A percentile compares a stretch with the other conserved stretches of the same genome.
Evolutionary conservation across 2,888 invertebrate genomes (phyloP).

Genomic region (Cabera pusaria): DNA sequence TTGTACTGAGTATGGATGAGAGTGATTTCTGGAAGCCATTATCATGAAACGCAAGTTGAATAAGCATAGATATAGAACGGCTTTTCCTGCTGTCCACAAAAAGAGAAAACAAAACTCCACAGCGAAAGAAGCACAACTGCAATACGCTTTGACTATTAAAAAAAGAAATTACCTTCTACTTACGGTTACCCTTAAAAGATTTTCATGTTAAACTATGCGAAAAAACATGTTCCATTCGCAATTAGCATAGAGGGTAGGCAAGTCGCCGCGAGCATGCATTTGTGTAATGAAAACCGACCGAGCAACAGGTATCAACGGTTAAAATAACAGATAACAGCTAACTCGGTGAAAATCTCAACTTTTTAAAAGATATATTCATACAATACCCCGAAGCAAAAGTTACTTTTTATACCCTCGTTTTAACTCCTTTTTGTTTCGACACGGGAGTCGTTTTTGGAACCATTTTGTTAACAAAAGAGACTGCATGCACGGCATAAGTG

Average conservation of each 20-base stretch:
- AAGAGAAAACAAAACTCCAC: too few species aligned
- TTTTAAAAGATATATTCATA: conserved; percentile 19
- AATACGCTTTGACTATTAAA: neutral
- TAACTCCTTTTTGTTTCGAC: conserved; percentile 15
- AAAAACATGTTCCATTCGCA: conserved; percentile 13
- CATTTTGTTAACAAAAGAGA: conserved; percentile 5
- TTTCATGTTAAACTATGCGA: conserved; percentile 8
- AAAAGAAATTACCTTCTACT: too few species aligned
- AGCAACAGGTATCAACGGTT: conserved; percentile 41
- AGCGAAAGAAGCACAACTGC: too few species aligned
- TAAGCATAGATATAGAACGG: too few species aligned
- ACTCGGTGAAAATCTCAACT: conserved; percentile 29
- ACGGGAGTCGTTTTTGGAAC: conserved; percentile 4
- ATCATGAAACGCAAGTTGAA: too few species aligned
- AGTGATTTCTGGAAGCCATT: too few species aligned
- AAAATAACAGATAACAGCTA: conserved; percentile 29
- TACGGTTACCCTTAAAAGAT: too few species aligned
- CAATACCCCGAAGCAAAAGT: conserved; percentile 4
- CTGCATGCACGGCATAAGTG: too few species aligned
- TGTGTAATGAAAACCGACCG: conserved; percentile 35
- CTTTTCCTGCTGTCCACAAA: too few species aligned
- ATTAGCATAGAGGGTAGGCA: conserved; percentile 15
- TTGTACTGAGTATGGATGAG: too few species aligned
- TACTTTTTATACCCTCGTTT: conserved; percentile 11
- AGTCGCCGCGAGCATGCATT: conserved; percentile 32